Evolutionary conservation across 2,888 invertebrate species (phyloP).

Genomic region (Geotrupes spiniger): DNA sequence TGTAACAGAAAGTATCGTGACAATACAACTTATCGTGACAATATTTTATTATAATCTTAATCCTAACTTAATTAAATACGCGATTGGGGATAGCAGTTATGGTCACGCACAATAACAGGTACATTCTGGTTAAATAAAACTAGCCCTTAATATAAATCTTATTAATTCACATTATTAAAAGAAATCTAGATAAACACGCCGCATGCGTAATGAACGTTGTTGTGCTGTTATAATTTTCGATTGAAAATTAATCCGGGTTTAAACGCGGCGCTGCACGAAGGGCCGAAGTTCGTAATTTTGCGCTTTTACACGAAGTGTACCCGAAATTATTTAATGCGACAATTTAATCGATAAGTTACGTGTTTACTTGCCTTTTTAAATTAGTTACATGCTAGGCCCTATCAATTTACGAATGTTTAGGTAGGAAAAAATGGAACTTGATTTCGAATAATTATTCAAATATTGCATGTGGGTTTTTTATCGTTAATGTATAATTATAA

Average conservation of each 20-base stretch:
- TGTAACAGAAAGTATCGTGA: slow-evolving; percentile 32
- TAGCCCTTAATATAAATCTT: slow-evolving; percentile 6
- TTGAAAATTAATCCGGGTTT: slow-evolving; percentile 1
- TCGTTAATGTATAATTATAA: slow-evolving; percentile 17
- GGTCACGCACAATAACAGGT: slow-evolving; percentile 31
- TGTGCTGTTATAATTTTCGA: neutral
- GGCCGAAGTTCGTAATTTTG: slow-evolving; percentile 1
- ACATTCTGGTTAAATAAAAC: slow-evolving; percentile 16
- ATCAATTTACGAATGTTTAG: slow-evolving; percentile 8
- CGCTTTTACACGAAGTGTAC: neutral
- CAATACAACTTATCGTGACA: slow-evolving; percentile 42
- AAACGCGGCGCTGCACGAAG: neutral
- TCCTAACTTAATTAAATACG: slow-evolving; percentile 50
- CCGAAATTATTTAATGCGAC: slow-evolving; percentile 12
- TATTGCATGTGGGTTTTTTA: slow-evolving; percentile 19
- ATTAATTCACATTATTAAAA: slow-evolving; percentile 5
- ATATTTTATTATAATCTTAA: slow-evolving; percentile 49
- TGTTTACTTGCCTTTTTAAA: slow-evolving; percentile 23
- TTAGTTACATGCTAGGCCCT: slow-evolving; percentile 18
- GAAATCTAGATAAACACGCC: slow-evolving; percentile 1
- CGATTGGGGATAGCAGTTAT: slow-evolving; percentile 37
- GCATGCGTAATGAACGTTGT: slow-evolving; percentile 4
- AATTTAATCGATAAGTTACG: slow-evolving; percentile 23
- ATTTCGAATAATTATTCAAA: slow-evolving; percentile 22
- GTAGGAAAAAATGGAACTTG: slow-evolving; percentile 9